Base-by-base conservation (phyloP, 2,888 invertebrate genomes). In the Ormia ochracea region DNA sequence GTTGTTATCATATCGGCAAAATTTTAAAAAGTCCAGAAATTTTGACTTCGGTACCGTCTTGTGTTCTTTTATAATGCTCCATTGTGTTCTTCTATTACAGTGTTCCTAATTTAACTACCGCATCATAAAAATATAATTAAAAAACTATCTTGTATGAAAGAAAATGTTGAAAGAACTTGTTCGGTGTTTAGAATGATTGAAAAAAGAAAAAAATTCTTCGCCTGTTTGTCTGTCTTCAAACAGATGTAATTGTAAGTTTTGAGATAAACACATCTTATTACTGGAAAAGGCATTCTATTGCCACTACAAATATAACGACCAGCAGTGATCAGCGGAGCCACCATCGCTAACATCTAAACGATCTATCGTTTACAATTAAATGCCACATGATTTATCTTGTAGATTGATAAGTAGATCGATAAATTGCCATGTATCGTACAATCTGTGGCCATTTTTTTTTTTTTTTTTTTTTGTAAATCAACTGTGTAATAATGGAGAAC, bases 381-480 rank as follows among this genome's bases (percentile, higher is more conserved):
- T 76, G 76, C 80, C 80, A 87, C 85, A 88, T 88, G 88, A 88
- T 88, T 88, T 88, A 88, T 88, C 88, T 88, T 85, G 86, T 86
- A 88, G 88, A 88, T 88, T 88, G 88, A 88, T 88, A 88, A 88
- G 80, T 80, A 76, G 80, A 80, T 80, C 80, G 80, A 80, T 80
- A 80, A 80, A 80, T 80, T 80, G 80, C 80, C 61, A 72, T 70
- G 72, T 43, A 68, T 68, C 33, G 74, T 26, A 59, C 65, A 59
- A 69, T 63, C 88, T 87, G 12, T 38, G 87, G 85, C 85, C 54
- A 86, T 84, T 83, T 85, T 80, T 83, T 83, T 83, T 81, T 36
- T 17, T 31, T 31, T 12, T 17, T 56, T 38, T 19, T 36, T 56
- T 43, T 23, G 17, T 6, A 33, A 50, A 76, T 14, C 68, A 56